These are phyloP conservation scores for Numenius phaeopus DNA, from an alignment of 2,797 vertebrate species.

Conservation along the genomic window DNA sequence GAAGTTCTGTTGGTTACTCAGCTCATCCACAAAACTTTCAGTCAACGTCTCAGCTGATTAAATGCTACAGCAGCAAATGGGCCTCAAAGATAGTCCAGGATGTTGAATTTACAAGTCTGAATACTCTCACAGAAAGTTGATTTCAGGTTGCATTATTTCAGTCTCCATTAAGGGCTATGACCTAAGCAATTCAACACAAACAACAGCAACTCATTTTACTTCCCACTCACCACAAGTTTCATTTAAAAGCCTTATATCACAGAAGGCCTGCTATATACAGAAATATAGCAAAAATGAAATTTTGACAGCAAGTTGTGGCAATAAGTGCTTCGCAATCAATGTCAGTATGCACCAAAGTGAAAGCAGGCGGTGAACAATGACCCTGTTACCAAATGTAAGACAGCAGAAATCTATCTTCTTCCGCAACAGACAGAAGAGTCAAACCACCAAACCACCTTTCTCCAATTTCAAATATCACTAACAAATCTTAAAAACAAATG, in stretches of 20 bases:
- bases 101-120: background rate
- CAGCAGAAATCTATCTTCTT: conserved; percentile 19
- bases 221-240: conserved; percentile 31
- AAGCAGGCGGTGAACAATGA: conserved; percentile 62
- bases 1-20: background rate
- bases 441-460: background rate
- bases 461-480: background rate
- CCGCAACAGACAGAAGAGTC: background rate
- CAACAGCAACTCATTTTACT: conserved; percentile 33
- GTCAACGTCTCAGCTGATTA: background rate
- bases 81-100: background rate
- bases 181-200: conserved; percentile 25
- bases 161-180: conserved; percentile 29
- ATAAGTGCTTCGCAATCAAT: conserved; percentile 52
- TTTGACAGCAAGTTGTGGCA: conserved; percentile 44
- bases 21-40: conserved; percentile 5
- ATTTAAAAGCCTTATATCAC: conserved; percentile 50
- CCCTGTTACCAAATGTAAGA: background rate
- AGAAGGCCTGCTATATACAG: background rate
- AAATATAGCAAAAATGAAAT: conserved; percentile 18
- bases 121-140: background rate
- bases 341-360: conserved; percentile 3
- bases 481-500: background rate
- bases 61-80: background rate
- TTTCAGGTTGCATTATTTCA: conserved; percentile 1